Conservation (phyloP, 2,113 vertebrate genomes). For the Pluvialis apricaria region DNA sequence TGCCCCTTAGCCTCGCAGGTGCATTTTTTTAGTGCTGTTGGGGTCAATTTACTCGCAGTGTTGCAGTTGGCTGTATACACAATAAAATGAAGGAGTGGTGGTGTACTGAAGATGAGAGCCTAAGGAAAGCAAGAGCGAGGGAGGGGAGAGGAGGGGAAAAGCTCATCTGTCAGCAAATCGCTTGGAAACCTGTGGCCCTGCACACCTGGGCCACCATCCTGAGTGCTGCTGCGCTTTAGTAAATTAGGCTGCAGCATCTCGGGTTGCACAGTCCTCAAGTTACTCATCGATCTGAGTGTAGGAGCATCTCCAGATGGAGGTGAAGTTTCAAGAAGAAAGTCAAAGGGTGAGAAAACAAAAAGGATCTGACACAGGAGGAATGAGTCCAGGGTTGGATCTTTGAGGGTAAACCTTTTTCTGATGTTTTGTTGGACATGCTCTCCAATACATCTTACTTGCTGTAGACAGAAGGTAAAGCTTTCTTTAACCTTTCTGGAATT, state of each 20-base stretch:
- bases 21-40: neutral
- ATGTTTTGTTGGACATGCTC: neutral
- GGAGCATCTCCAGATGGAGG: neutral
- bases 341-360: neutral
- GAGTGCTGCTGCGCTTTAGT: neutral
- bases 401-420: neutral
- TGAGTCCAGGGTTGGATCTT: neutral
- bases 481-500: slow-evolving; percentile 24
- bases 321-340: neutral
- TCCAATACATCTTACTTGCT: neutral
- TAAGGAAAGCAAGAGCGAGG: neutral
- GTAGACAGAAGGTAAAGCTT: neutral
- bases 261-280: neutral
- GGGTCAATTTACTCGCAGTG: neutral
- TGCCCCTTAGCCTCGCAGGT: too few relatives aligned
- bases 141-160: neutral
- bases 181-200: neutral
- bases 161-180: neutral
- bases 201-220: neutral
- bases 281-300: neutral
- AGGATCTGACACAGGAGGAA: neutral
- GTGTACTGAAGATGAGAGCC: neutral
- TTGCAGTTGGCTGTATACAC: neutral
- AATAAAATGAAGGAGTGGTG: neutral
- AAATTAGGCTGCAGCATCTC: neutral